These are phyloP conservation scores for Leucophora obtusa DNA, from an alignment of 2,888 invertebrate genomes.

Conservation along the genomic window DNA sequence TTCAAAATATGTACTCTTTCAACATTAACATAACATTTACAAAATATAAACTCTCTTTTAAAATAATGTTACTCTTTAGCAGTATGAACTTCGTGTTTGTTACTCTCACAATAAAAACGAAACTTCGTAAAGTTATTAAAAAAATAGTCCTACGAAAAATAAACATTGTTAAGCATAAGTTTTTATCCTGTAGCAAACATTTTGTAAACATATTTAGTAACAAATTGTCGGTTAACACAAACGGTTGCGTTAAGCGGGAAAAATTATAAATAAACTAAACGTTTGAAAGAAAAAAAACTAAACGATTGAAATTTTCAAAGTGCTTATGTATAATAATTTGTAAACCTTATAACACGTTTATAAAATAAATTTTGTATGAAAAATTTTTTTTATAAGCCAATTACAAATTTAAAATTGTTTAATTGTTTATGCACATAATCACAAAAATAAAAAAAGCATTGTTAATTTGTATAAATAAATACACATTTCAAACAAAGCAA, in stretches of 20 bases:
- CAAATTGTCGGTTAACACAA: constrained; percentile 47
- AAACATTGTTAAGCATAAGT: background rate
- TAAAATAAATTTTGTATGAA: no score
- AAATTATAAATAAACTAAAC: background rate
- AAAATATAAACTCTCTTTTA: background rate
- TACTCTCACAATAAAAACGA: background rate
- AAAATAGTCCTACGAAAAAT: background rate
- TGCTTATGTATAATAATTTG: no score
- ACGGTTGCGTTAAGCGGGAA: constrained; percentile 49
- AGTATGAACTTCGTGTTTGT: background rate
- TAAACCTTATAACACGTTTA: no score
- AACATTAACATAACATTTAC: no score
- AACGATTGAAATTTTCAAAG: no score
- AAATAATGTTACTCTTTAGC: background rate
- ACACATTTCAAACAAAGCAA: background rate
- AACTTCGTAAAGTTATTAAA: background rate
- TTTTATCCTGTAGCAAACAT: constrained; percentile 36
- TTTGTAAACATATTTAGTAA: constrained; percentile 53
- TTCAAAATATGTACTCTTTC: background rate
- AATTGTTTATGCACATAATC: no score
- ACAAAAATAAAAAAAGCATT: no score
- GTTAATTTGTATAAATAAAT: background rate
- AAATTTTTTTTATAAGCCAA: no score
- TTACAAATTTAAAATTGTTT: no score
- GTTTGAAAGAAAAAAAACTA: no score